Evolutionary conservation across 2,113 vertebrate genomes (phyloP).

Genomic region (Anoplopoma fimbria): DNA sequence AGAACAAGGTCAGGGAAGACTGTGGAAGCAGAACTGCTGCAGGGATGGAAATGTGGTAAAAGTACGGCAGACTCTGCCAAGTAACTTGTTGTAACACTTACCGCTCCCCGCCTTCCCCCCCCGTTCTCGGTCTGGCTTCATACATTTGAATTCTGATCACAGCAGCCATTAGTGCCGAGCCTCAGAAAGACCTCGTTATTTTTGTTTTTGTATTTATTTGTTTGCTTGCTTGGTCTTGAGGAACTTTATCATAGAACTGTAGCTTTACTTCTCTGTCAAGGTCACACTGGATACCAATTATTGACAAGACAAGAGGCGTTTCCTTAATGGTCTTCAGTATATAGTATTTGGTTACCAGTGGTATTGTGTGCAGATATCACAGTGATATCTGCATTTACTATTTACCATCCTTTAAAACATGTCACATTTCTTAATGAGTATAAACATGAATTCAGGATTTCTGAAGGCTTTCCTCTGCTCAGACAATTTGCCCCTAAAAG

Average conservation of each 20-base stretch:
- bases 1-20: constrained; percentile 25
- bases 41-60: constrained; percentile 41
- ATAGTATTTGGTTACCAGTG: neutral
- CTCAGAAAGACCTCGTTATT: constrained; percentile 18
- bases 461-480: neutral
- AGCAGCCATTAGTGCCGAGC: constrained; percentile 7
- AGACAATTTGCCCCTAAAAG: neutral
- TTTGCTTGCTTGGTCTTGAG: constrained; percentile 11
- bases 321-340: neutral
- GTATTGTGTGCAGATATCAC: neutral
- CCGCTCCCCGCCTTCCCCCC: constrained; percentile 5
- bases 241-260: neutral
- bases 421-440: neutral
- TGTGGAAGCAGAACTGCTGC: constrained; percentile 32
- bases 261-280: neutral
- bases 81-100: constrained; percentile 25
- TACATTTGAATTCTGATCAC: constrained; percentile 37
- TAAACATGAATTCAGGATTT: neutral
- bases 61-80: constrained; percentile 34
- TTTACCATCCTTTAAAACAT: neutral
- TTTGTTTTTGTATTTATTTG: constrained; percentile 4
- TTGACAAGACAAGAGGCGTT: neutral
- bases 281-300: neutral
- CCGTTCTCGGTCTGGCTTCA: neutral
- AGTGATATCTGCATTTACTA: neutral